Base-by-base conservation (phyloP, 2,113 vertebrate genomes). In the Chionis minor region DNA sequence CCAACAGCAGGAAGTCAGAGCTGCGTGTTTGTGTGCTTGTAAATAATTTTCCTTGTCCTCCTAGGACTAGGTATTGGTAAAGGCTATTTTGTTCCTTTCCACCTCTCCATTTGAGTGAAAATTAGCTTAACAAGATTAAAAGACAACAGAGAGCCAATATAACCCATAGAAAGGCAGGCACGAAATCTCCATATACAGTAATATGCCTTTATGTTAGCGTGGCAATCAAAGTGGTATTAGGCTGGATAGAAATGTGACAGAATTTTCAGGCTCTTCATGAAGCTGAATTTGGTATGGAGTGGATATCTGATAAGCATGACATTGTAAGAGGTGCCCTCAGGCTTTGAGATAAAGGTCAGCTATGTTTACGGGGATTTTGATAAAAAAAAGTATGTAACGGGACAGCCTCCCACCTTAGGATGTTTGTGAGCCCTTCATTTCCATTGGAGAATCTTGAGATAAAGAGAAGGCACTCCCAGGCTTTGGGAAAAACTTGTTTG, bases 1-100 rank as follows among this genome's bases (percentile, higher is more conserved):
- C 92, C 92, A 95, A 45, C 77, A 75, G 55, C 92, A 58, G 75
- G 73, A 92, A 96, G 85, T 52, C 84, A 95, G 94, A 91, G 38
- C 92, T 86, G 33, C 3, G 4, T 89, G 33, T 84, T 86, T 67
- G 56, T 80, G 62, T 80, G 78, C 12, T 1, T 55, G 90, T 90
- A 95, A 93, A 97, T 74, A 83, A 81, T 66, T 85, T 81, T 59
- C 49, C 58, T 88, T 81, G 28, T 30, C 26, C 84, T 70, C 15
- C 72, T 10, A 77, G 63, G 38, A 52, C 52, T n/a, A 55, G 51
- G 42, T 26, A 45, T 52, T 52, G 54, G 56, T 55, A 90, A 86
- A 83, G 49, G 67, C 78, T 93, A 51, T 90, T 96, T 95, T 74
- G n/a, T 45, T 92, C 58, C 45, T 65, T 92, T 90, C 73, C n/a